phyloP scores from a whole-genome alignment of 2,888 invertebrate species.

The Bembecia ichneumoniformis region DNA sequence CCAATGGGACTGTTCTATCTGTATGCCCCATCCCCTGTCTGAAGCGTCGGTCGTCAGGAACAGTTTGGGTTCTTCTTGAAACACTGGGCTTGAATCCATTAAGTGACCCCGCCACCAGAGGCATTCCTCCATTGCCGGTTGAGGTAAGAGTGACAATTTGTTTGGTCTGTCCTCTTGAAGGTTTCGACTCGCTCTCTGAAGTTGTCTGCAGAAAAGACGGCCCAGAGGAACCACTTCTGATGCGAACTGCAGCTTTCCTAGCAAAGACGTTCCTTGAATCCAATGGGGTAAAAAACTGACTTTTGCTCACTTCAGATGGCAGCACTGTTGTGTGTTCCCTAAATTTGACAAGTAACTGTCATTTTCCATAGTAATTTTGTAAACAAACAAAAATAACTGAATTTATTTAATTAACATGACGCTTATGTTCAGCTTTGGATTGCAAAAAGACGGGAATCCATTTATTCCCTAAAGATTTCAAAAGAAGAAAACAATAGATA shows the following conservation, averaged over 20 bases:
- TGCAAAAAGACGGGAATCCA: no score
- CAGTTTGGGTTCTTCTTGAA: neutral
- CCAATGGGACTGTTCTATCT: conserved; percentile 5
- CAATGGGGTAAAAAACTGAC: no score
- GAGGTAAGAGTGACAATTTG: neutral
- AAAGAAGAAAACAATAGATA: no score
- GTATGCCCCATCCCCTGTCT: conserved; percentile 10
- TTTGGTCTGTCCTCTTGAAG: conserved; percentile 7
- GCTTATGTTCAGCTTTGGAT: no score
- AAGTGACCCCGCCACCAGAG: conserved; percentile 3
- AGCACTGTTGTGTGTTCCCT: no score
- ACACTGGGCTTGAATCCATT: neutral
- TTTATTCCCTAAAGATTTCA: no score
- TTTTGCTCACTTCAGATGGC: no score
- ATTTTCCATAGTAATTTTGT: no score
- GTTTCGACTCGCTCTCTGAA: neutral
- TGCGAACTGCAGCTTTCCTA: neutral
- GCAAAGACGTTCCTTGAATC: neutral
- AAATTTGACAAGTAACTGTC: no score
- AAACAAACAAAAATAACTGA: no score
- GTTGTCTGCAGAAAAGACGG: neutral
- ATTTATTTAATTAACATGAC: no score
- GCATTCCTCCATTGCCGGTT: neutral
- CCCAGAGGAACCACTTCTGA: neutral
- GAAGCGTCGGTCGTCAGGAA: conserved; percentile 9